phyloP scores from a whole-genome alignment of 1,140 invertebrate species.

The Papilio helenus region DNA sequence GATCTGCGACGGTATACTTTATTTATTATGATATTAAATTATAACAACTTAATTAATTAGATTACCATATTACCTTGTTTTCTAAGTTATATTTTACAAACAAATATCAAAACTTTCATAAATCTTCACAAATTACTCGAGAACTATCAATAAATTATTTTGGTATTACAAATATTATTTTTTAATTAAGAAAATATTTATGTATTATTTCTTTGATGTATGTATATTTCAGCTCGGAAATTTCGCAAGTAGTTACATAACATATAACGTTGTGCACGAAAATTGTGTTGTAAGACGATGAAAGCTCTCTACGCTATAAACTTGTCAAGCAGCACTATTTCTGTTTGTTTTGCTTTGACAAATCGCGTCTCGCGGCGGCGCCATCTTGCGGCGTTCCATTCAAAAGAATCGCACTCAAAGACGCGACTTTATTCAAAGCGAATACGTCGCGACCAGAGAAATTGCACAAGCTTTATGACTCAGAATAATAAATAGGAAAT shows the following conservation, averaged over 20 bases:
- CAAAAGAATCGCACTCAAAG: conserved; percentile 40
- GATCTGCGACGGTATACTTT: conserved; percentile 45
- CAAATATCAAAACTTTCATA: conserved; percentile 35
- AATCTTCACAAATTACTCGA: background rate
- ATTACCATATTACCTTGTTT: background rate
- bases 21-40: conserved; percentile 8
- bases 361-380: conserved; percentile 37
- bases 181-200: too few relatives aligned
- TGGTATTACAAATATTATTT: too few relatives aligned
- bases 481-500: conserved; percentile 39
- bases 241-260: conserved; percentile 19
- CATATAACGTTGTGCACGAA: conserved; percentile 29
- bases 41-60: background rate
- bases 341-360: conserved; percentile 41
- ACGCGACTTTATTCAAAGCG: conserved; percentile 40
- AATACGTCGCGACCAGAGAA: conserved; percentile 19
- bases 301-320: conserved; percentile 39
- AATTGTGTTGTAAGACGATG: conserved; percentile 30
- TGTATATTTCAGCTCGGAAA: background rate
- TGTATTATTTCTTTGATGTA: background rate
- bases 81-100: conserved; percentile 41
- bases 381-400: conserved; percentile 30
- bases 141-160: background rate
- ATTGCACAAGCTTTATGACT: conserved; percentile 37
- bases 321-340: conserved; percentile 39